These are phyloP conservation scores for Labrus mixtus DNA, from an alignment of 2,113 vertebrate genomes.

Conservation along the genomic window DNA sequence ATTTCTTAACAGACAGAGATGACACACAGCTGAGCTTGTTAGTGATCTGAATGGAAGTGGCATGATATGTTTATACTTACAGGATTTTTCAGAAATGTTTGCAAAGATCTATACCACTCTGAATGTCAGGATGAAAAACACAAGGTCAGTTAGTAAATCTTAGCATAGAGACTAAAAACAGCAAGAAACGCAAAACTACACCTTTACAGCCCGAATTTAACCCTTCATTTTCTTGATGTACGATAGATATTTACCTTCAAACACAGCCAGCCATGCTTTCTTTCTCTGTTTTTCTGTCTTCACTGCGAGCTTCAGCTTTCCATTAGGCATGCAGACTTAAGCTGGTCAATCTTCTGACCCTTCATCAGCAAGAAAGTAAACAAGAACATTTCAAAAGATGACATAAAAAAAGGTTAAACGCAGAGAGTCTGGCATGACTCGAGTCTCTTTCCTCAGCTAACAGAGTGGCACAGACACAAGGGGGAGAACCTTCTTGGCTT, in stretches of 20 bases:
- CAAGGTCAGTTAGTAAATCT: background rate
- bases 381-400: background rate
- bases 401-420: background rate
- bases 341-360: background rate
- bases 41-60: background rate
- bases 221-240: background rate
- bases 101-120: background rate
- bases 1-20: background rate
- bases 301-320: background rate
- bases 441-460: background rate
- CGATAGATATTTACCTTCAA: background rate
- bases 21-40: background rate
- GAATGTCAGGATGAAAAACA: background rate
- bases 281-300: background rate
- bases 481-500: background rate
- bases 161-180: background rate
- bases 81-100: background rate
- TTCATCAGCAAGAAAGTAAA: background rate
- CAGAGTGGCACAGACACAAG: background rate
- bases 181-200: background rate
- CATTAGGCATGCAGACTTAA: background rate
- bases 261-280: background rate
- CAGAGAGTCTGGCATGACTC: background rate
- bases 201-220: background rate
- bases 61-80: background rate